phyloP scores from a whole-genome alignment of 1,140 invertebrate genomes.

The Copidosoma floridanum region DNA sequence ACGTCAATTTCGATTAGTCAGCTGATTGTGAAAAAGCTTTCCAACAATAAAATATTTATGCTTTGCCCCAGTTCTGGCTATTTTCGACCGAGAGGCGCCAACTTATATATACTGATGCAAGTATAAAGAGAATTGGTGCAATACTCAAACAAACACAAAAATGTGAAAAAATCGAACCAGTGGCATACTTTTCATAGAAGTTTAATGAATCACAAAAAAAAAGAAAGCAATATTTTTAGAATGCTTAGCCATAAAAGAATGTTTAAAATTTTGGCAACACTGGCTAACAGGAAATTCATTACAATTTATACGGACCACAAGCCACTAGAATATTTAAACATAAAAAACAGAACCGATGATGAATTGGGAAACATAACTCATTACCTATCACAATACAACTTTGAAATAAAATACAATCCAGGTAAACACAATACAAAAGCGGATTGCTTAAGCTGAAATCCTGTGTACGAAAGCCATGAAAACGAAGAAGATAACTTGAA shows the following conservation, averaged over 20 bases:
- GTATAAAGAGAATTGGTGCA: slow-evolving; percentile 28
- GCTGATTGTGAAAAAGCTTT: slow-evolving; percentile 20
- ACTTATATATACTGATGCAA: slow-evolving; percentile 31
- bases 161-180: slow-evolving; percentile 18
- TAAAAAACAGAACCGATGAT: slow-evolving; percentile 23
- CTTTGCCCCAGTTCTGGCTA: slow-evolving; percentile 19
- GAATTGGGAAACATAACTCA: not conserved
- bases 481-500: slow-evolving; percentile 15
- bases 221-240: not conserved
- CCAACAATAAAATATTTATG: slow-evolving; percentile 20
- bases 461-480: slow-evolving; percentile 19
- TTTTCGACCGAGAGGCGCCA: slow-evolving; percentile 26
- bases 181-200: slow-evolving; percentile 7
- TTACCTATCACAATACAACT: too few relatives aligned
- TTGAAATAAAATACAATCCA: slow-evolving; percentile 19
- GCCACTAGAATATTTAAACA: slow-evolving; percentile 25
- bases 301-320: slow-evolving; percentile 22
- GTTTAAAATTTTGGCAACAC: slow-evolving; percentile 1
- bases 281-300: slow-evolving; percentile 16
- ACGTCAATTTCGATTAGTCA: slow-evolving; percentile 18
- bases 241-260: not conserved
- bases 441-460: slow-evolving; percentile 26
- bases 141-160: slow-evolving; percentile 29
- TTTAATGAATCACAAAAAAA: too few relatives aligned
- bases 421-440: slow-evolving; percentile 24